Percentiles rank a stretch among this genome's conserved stretches.
Evolutionary conservation across 2,888 invertebrate genomes (phyloP).

Genomic region (Acleris sparsana): DNA sequence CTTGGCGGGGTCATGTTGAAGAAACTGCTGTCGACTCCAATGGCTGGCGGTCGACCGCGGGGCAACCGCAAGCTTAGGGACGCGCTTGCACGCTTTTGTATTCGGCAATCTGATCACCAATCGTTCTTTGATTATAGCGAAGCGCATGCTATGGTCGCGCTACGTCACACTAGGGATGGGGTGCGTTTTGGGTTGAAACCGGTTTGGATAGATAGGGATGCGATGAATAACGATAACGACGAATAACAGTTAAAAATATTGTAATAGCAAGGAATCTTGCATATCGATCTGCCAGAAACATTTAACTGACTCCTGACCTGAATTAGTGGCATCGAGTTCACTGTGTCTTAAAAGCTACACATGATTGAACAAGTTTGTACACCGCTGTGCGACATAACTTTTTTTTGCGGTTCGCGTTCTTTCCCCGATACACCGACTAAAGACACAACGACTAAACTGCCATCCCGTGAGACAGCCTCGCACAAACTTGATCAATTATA

Average conservation of each 20-base stretch:
- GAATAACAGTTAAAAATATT: not conserved
- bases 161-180: slow-evolving; percentile 37
- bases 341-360: too few species aligned
- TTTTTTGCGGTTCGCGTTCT: too few species aligned
- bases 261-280: too few species aligned
- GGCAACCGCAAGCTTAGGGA: slow-evolving; percentile 73
- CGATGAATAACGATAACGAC: slow-evolving; percentile 19
- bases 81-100: slow-evolving; percentile 74
- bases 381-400: too few species aligned
- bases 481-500: not conserved
- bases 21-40: slow-evolving; percentile 67
- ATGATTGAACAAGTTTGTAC: too few species aligned
- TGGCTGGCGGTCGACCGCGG: slow-evolving; percentile 72
- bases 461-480: not conserved
- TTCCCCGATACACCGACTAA: too few species aligned
- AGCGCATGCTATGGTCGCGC: slow-evolving; percentile 35
- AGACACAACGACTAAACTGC: too few species aligned
- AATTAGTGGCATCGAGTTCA: too few species aligned
- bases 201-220: slow-evolving; percentile 28
- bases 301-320: too few species aligned
- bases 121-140: slow-evolving; percentile 39
- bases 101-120: slow-evolving; percentile 77
- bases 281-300: too few species aligned
- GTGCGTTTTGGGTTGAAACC: slow-evolving; percentile 37
- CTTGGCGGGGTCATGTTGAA: slow-evolving; percentile 79